Evolutionary conservation across 2,797 vertebrate genomes (phyloP).

Genomic region (Lithobates pipiens): DNA sequence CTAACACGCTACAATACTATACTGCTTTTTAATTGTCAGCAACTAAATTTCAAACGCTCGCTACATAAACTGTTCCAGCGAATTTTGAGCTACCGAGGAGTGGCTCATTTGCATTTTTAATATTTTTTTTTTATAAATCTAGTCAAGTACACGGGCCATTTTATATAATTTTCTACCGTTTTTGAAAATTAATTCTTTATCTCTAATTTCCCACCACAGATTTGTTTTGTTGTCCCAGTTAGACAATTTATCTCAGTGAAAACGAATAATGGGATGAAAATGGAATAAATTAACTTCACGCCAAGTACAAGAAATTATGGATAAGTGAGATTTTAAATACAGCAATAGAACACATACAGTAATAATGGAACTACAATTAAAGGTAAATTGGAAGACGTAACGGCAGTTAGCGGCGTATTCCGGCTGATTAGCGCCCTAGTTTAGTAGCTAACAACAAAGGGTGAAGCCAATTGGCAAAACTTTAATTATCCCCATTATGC

Average conservation of each 20-base stretch:
- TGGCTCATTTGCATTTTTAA: no score
- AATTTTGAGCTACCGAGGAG: no score
- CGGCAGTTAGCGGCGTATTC: not conserved
- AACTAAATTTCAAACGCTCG: no score
- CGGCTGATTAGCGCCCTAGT: constrained; percentile 12
- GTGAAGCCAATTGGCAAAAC: constrained; percentile 47
- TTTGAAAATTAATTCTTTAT: constrained; percentile 19
- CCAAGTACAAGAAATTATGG: constrained; percentile 15
- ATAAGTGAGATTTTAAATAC: constrained; percentile 24
- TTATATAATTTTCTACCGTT: constrained; percentile 4
- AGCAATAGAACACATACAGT: not conserved
- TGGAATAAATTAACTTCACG: constrained; percentile 30
- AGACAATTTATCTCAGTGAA: constrained; percentile 20
- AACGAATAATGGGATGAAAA: constrained; percentile 25
- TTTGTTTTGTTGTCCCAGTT: constrained; percentile 17
- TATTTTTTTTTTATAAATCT: not conserved
- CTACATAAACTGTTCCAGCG: no score
- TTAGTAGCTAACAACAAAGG: constrained; percentile 28
- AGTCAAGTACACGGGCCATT: constrained; percentile 2
- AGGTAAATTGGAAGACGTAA: constrained; percentile 25
- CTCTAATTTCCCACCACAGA: not conserved
- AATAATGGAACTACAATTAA: constrained; percentile 43
- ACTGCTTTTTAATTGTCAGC: no score
- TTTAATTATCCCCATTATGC: constrained; percentile 22
- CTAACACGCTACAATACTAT: no score